These are phyloP conservation scores for Falco berigora DNA, from an alignment of 2,797 vertebrate genomes.

Conservation along the genomic window DNA sequence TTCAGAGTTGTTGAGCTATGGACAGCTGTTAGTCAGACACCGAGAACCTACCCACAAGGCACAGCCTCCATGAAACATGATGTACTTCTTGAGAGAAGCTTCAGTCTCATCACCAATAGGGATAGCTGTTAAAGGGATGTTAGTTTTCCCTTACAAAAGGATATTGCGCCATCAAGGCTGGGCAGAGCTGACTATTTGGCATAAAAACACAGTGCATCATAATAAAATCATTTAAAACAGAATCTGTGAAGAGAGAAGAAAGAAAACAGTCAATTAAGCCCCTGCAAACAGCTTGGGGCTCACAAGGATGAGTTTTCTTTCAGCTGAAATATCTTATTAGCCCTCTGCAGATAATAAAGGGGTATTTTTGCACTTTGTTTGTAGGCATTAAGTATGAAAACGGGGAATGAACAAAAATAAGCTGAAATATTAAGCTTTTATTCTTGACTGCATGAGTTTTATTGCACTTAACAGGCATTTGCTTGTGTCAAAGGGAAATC, in stretches of 20 bases:
- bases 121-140: neutral
- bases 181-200: constrained; percentile 89
- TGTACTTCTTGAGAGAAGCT: neutral
- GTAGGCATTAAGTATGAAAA: neutral
- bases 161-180: constrained; percentile 94
- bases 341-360: neutral
- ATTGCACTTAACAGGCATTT: neutral
- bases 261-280: constrained; percentile 7
- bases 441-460: neutral
- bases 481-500: neutral
- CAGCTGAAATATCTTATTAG: neutral
- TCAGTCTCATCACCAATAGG: neutral
- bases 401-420: neutral
- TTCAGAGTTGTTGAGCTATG: neutral
- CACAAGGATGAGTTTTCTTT: neutral
- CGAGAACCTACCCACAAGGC: neutral
- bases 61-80: neutral
- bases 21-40: neutral
- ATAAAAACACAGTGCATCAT: constrained; percentile 98
- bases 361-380: neutral
- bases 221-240: constrained; percentile 90
- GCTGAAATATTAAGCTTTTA: neutral
- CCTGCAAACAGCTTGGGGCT: neutral
- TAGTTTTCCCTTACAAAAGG: constrained; percentile 75
- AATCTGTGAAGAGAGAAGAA: constrained; percentile 77